Evolutionary conservation across 2,797 vertebrate genomes (phyloP), one percentile per base, ranked within the genome.

Genomic region (Eptatretus atami): DNA sequence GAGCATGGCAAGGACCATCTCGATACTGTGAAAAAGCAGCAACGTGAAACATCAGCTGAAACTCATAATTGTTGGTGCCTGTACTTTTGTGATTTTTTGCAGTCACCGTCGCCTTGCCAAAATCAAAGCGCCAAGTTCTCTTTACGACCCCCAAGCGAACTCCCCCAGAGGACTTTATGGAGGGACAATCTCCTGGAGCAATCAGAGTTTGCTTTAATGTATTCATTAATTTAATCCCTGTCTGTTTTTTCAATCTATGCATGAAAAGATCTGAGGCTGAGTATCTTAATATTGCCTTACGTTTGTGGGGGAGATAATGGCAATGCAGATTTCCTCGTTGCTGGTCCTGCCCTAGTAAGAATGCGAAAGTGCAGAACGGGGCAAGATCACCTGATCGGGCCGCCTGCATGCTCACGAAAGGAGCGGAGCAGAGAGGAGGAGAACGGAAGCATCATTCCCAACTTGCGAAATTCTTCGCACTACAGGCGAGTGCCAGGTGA

Each of bases 191-290:
- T 95, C 95, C 79, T 94, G 79, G 64, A 83, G 95, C 74, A 98
- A 98, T 77, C 90, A 98, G 88, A 98, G 68, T 98, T 98, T 77
- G 93, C 88, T 67, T 81, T 95, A 73, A 95, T 95, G 90, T 95
- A 79, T 82, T 44, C 31, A 44, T 44, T 44, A 2, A 44, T 44
- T 44, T 44, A 5, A 44, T 44, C 31, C 6, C 31, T 44, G 31
- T 44, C 31, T 44, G 31, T 44, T 44, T 44, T 4, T 44, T 44
- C 31, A 44, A 44, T 44, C 31, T 44, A 4, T 44, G 6, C 31
- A 44, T 44, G 31, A 44, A 44, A 44, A 44, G 6, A 44, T 44
- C 6, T 4, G 31, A 44, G 31, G 31, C 31, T 44, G 31, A 44
- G 31, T 44, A 8, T 44, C 31, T 44, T 44, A 44, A 44, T 44